Conservation (phyloP, 2,113 vertebrate genomes). For the Ondatra zibethicus region DNA sequence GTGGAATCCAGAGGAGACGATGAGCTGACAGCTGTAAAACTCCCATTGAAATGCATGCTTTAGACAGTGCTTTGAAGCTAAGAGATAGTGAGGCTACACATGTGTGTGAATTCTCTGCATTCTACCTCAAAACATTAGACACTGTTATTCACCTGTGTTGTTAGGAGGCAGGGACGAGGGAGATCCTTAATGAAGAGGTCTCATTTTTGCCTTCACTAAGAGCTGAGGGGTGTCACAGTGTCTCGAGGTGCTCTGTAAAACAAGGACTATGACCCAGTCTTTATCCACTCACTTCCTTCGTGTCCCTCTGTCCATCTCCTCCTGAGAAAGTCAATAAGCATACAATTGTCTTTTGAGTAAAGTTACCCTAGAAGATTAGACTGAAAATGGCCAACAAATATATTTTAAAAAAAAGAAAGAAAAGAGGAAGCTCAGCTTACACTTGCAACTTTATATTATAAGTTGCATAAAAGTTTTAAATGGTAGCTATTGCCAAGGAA, state of each 20-base stretch:
- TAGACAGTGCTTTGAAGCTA: slow-evolving; percentile 67
- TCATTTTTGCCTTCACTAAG: background rate
- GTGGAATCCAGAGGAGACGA: slow-evolving; percentile 45
- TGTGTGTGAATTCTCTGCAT: slow-evolving; percentile 12
- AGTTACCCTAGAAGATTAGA: background rate
- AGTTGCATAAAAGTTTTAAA: slow-evolving; percentile 22
- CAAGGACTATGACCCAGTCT: background rate
- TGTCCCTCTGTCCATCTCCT: background rate
- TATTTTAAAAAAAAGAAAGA: background rate
- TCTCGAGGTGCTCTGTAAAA: background rate
- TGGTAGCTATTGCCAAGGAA: background rate
- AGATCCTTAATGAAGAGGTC: background rate
- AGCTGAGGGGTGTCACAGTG: background rate
- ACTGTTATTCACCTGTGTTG: background rate
- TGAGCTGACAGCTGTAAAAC: slow-evolving; percentile 72
- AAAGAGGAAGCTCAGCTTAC: background rate
- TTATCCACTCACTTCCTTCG: background rate
- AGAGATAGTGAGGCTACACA: background rate
- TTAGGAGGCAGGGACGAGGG: background rate
- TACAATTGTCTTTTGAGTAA: background rate
- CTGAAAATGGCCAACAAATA: slow-evolving; percentile 5
- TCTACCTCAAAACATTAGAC: background rate
- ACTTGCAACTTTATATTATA: slow-evolving; percentile 44
- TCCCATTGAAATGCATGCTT: slow-evolving; percentile 68
- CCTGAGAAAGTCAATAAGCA: slow-evolving; percentile 12